Evolutionary conservation across 2,888 invertebrate species (phyloP).

Genomic region (Eugnorisma glareosa): DNA sequence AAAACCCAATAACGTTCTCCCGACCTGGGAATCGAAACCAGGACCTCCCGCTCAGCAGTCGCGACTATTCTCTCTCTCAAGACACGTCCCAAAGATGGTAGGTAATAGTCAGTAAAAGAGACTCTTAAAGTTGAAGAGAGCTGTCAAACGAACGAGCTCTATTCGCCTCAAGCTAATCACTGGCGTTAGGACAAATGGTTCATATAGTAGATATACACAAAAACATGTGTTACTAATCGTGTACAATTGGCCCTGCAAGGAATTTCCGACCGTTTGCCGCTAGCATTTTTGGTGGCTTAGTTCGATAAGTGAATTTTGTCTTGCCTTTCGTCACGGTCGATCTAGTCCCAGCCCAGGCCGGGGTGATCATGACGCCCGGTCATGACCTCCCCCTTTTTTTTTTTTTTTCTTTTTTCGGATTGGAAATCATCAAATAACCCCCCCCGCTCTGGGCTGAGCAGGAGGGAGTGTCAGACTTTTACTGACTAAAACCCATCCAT

Average conservation of each 20-base stretch:
- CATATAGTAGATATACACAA: not conserved
- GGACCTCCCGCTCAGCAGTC: not conserved
- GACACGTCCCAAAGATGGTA: not conserved
- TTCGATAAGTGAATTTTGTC: not conserved
- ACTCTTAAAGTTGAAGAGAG: not conserved
- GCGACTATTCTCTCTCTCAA: not conserved
- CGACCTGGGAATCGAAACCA: not conserved
- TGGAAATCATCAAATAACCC: too few relatives aligned
- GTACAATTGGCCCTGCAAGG: constrained; percentile 20
- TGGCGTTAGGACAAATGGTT: not conserved
- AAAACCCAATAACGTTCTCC: not conserved
- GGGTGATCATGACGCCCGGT: too few relatives aligned
- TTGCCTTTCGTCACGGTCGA: not conserved
- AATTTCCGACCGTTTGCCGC: constrained; percentile 11
- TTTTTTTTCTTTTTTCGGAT: too few relatives aligned
- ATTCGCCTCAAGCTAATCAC: not conserved
- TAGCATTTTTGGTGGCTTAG: not conserved
- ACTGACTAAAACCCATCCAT: too few relatives aligned
- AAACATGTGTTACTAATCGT: not conserved
- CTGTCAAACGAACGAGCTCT: not conserved
- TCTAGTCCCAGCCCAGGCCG: too few relatives aligned
- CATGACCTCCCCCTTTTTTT: too few relatives aligned
- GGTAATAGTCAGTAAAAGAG: not conserved
- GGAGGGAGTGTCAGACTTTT: too few relatives aligned
- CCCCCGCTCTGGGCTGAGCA: too few relatives aligned